Evolutionary conservation across 64 coral and sea anemone genomes (phyloP), one percentile per base, ranked within the genome.

Genomic region (Platygyra sinensis): DNA sequence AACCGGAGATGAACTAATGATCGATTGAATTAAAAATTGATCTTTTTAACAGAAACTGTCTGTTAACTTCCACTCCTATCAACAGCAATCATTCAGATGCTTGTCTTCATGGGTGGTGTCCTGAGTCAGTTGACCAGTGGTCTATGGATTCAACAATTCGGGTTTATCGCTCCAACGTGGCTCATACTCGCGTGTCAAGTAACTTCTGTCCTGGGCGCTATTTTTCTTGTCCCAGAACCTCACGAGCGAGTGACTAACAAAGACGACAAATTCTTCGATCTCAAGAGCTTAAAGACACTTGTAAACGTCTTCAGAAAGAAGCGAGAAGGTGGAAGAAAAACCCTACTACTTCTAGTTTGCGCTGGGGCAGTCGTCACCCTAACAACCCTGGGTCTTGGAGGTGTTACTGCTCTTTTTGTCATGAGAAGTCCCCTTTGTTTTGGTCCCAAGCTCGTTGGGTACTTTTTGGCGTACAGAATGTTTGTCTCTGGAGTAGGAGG

Each of bases 61-160:
- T 33, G 2, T 8, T 8, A 27, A 19, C 30, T 51, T 29, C 8
- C 10, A 5, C 20, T 71, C n/a, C 76, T 38, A 0, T 20, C 77
- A 60, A 12, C 67, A 96, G 95, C 88, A 5, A 86, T 96, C 30
- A 82, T 96, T 46, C 91, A 96, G 80, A 73, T 96, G 38, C 62
- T 94, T 46, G 87, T 80, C 39, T 94, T 94, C 61, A 10, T 60
- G 39, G 88, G 81, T 65, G 95, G 91, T 19, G 87, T 93, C 62
- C n/a, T 96, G 10, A 96, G 95, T 88, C 91, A 94, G 82, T 51
- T 94, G 42, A 96, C 95, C 25, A 96, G 95, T 30, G 95, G 95
- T n/a, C 76, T 96, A 28, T 96, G 95, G 95, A 96, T 96, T 10
- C 51, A 86, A 8, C 94, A 27, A 10, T 76, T 86, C 59, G 88